Conservation (phyloP, 2,797 vertebrate species). For the Diceros bicornis region DNA sequence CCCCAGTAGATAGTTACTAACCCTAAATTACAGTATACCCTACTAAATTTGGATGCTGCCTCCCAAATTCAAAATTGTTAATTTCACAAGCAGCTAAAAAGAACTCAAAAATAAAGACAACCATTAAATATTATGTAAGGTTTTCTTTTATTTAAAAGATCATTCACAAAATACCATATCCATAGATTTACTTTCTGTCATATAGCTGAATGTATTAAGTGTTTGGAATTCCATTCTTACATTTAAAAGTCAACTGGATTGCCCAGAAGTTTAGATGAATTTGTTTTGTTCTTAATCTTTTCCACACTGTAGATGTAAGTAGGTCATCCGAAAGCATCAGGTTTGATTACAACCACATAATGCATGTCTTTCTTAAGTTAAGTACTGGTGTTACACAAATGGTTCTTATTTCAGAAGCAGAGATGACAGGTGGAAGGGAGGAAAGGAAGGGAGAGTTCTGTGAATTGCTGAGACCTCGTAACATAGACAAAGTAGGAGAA, state of each 20-base stretch:
- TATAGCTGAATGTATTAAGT: slow-evolving; percentile 92
- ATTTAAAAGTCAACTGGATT: slow-evolving; percentile 89
- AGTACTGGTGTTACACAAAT: slow-evolving; percentile 91
- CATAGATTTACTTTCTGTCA: slow-evolving; percentile 92
- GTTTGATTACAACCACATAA: slow-evolving; percentile 90
- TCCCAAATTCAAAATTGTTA: not conserved
- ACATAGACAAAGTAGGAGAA: slow-evolving; percentile 37
- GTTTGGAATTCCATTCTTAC: slow-evolving; percentile 88
- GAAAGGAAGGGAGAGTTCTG: slow-evolving; percentile 78
- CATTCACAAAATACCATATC: slow-evolving; percentile 95
- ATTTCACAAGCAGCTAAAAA: not conserved
- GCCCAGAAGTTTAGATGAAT: slow-evolving; percentile 87
- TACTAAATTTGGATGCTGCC: not conserved
- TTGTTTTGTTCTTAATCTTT: slow-evolving; percentile 88
- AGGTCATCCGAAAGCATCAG: slow-evolving; percentile 86
- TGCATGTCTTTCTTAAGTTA: slow-evolving; percentile 91
- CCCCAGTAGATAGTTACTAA: no score
- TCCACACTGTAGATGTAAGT: slow-evolving; percentile 88
- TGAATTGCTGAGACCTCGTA: slow-evolving; percentile 84
- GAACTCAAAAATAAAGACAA: slow-evolving; percentile 86
- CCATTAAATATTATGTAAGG: slow-evolving; percentile 91
- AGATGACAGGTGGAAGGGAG: slow-evolving; percentile 85
- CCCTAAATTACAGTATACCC: not conserved
- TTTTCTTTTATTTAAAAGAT: slow-evolving; percentile 95
- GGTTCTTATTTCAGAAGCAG: slow-evolving; percentile 91